phyloP scores from a whole-genome alignment of 2,113 vertebrate genomes.

The Egretta garzetta region DNA sequence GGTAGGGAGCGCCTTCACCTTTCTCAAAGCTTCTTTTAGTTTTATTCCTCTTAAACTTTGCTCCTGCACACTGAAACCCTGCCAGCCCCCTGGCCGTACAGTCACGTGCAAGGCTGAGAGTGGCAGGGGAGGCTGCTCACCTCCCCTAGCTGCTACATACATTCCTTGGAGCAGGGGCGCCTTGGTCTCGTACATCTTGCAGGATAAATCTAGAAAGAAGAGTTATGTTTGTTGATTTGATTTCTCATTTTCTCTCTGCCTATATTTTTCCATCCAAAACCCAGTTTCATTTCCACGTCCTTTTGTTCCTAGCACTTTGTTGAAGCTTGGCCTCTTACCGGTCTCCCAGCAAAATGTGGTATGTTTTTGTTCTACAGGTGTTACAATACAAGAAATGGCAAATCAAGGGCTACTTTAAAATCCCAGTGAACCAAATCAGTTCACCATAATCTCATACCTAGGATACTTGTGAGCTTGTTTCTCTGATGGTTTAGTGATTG shows the following conservation, averaged over 20 bases:
- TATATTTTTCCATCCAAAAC: background rate
- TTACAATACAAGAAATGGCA: background rate
- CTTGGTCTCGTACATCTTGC: background rate
- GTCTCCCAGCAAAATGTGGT: background rate
- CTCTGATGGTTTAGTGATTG: background rate
- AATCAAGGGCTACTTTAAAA: background rate
- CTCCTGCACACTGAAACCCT: background rate
- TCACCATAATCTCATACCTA: background rate
- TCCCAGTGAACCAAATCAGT: background rate
- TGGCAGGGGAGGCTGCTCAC: background rate
- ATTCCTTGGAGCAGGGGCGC: accelerated
- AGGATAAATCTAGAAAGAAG: background rate
- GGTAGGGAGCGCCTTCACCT: background rate
- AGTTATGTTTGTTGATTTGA: background rate
- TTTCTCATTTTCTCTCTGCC: background rate
- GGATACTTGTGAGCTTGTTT: background rate
- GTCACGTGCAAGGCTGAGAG: background rate
- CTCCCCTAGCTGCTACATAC: background rate
- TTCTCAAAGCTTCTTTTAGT: background rate
- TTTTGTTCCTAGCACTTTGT: background rate
- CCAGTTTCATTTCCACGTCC: background rate
- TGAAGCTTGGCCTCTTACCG: background rate
- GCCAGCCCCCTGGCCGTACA: background rate
- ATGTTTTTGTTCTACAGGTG: background rate
- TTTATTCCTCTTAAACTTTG: background rate